Conservation (phyloP, 2,113 vertebrate genomes). For the Callithrix jacchus region DNA sequence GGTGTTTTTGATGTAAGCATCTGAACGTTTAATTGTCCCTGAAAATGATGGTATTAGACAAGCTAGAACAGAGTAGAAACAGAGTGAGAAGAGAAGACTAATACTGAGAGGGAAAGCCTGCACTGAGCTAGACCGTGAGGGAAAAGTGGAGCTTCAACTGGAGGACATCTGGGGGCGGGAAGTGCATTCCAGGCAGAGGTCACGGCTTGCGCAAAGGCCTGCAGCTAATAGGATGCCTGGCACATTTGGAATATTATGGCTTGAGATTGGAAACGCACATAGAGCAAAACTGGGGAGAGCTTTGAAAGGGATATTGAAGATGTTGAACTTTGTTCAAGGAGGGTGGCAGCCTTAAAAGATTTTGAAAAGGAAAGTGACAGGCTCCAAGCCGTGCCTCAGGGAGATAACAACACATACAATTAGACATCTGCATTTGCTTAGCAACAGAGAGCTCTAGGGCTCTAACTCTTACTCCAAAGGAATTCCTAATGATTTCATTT, state of each 20-base stretch:
- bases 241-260: not conserved
- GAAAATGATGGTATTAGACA: not conserved
- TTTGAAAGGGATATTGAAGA: slow-evolving; percentile 24
- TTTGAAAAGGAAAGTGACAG: slow-evolving; percentile 7
- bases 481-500: slow-evolving; percentile 60
- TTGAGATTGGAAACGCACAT: not conserved
- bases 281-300: not conserved
- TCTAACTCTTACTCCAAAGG: slow-evolving; percentile 48
- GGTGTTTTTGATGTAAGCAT: not conserved
- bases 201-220: not conserved
- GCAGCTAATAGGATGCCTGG: not conserved
- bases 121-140: not conserved
- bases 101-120: not conserved
- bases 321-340: slow-evolving; percentile 51
- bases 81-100: not conserved
- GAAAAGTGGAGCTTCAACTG: not conserved
- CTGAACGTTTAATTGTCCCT: not conserved
- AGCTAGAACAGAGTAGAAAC: not conserved
- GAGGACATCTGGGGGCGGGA: not conserved
- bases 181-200: not conserved
- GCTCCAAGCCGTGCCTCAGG: not conserved
- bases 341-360: slow-evolving; percentile 25
- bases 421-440: slow-evolving; percentile 70
- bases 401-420: slow-evolving; percentile 7
- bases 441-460: slow-evolving; percentile 13